These are phyloP conservation scores for Cygnus olor DNA, from an alignment of 2,797 vertebrate species.

Conservation along the genomic window DNA sequence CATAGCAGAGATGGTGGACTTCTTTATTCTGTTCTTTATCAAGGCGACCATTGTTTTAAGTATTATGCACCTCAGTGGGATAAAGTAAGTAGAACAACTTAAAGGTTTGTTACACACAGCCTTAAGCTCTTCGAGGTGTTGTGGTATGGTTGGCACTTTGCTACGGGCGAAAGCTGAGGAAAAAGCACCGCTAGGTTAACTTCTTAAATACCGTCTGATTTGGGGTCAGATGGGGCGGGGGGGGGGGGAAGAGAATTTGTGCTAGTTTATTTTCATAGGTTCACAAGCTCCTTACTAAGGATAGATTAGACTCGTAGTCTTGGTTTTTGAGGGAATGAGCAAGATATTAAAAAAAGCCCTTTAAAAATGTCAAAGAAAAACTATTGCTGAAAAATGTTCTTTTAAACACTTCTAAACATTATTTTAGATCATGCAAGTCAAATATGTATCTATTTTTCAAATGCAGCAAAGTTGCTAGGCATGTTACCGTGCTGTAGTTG, in stretches of 20 bases:
- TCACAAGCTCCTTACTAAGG: neutral
- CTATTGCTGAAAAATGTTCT: neutral
- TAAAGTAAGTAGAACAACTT: constrained; percentile 89
- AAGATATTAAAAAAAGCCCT: neutral
- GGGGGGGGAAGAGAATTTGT: neutral
- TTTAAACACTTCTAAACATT: neutral
- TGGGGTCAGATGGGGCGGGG: neutral
- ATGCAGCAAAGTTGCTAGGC: neutral
- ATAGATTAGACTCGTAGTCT: neutral
- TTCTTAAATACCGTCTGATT: neutral
- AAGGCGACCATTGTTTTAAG: constrained; percentile 94
- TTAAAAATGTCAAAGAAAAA: neutral
- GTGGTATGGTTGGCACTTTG: neutral
- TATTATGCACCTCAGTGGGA: constrained; percentile 94
- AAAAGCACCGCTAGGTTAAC: neutral
- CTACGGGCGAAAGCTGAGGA: neutral
- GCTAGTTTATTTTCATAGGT: neutral
- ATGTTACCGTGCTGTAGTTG: neutral
- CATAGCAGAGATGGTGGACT: constrained; percentile 95
- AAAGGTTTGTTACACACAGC: neutral
- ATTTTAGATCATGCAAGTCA: neutral
- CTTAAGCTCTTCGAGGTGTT: constrained; percentile 6
- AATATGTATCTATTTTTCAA: neutral
- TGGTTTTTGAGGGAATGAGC: neutral
- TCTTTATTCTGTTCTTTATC: constrained; percentile 95